phyloP scores from a whole-genome alignment of 2,113 vertebrate genomes.

The Chamaetylas fuelleborni region DNA sequence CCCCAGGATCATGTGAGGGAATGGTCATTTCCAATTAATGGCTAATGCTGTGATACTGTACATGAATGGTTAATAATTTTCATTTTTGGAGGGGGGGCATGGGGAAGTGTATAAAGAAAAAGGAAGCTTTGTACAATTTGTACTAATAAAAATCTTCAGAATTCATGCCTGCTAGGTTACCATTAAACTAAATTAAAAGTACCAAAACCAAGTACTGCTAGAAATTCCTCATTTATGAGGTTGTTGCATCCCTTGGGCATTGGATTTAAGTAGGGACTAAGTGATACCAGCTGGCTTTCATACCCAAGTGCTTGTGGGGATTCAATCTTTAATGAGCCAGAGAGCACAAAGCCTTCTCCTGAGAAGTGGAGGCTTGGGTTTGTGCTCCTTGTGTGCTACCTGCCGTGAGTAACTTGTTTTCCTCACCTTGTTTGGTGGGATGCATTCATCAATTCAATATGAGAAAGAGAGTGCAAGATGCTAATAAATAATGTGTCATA shows the following conservation, averaged over 20 bases:
- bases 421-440: background rate
- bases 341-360: background rate
- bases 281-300: background rate
- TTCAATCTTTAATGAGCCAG: background rate
- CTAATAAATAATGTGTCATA: background rate
- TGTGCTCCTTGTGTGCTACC: background rate
- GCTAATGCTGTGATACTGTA: background rate
- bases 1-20: background rate
- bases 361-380: background rate
- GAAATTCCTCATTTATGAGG: background rate
- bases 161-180: background rate
- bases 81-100: fast-evolving
- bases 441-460: background rate
- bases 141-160: background rate
- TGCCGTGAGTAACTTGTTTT: background rate
- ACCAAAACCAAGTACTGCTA: background rate
- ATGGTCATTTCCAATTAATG: background rate
- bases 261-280: background rate
- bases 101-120: background rate
- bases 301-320: background rate
- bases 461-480: background rate
- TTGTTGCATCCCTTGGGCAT: background rate
- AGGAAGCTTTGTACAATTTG: background rate
- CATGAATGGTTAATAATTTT: background rate
- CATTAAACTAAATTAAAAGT: background rate